A percentile compares a stretch with the other conserved stretches of the same genome.
phyloP scores from a whole-genome alignment of 2,888 invertebrate genomes.

The Apomyelois bistriatella region DNA sequence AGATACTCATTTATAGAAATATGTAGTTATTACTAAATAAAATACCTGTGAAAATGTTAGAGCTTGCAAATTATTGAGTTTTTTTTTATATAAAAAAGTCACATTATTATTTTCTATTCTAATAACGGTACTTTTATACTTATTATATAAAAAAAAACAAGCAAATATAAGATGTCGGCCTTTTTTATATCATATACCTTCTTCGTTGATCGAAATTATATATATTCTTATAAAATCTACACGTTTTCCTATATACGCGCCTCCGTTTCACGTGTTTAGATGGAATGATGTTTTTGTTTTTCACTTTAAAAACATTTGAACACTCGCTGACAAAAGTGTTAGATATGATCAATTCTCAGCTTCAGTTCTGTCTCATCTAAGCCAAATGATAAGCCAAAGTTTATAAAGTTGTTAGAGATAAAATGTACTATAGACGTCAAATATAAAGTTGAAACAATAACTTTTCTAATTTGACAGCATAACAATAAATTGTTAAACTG shows the following conservation, averaged over 20 bases:
- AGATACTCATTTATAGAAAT: slow-evolving; percentile 1
- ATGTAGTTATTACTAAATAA: neutral
- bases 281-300: neutral
- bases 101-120: too few species aligned
- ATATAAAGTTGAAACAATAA: slow-evolving; percentile 11
- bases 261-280: slow-evolving; percentile 7
- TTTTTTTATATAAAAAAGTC: neutral
- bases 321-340: slow-evolving; percentile 3
- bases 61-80: neutral
- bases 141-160: too few species aligned
- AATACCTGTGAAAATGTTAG: slow-evolving; percentile 1
- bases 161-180: slow-evolving; percentile 48
- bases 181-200: slow-evolving; percentile 52
- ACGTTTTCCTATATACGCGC: slow-evolving; percentile 37
- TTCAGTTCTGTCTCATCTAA: slow-evolving; percentile 47
- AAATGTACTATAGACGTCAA: slow-evolving; percentile 20
- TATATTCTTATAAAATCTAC: slow-evolving; percentile 62
- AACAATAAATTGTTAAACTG: neutral
- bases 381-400: slow-evolving; percentile 75
- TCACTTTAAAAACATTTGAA: slow-evolving; percentile 4
- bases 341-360: slow-evolving; percentile 15
- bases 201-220: slow-evolving; percentile 44
- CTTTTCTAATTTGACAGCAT: neutral
- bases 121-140: neutral
- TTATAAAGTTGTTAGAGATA: slow-evolving; percentile 36